Base-by-base conservation (phyloP, 1,140 invertebrate genomes). In the Anastrepha obliqua region DNA sequence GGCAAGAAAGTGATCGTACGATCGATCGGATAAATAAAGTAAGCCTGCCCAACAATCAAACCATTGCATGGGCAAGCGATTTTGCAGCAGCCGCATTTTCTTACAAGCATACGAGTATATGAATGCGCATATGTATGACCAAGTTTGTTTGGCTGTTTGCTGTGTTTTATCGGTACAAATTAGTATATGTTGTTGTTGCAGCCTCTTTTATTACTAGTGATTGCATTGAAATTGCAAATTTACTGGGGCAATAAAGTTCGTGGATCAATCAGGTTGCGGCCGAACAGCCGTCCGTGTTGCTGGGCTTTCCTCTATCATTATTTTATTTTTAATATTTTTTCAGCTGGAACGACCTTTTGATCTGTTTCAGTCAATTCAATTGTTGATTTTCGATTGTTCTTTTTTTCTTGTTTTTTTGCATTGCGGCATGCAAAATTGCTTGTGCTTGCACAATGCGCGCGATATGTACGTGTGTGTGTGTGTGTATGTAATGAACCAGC, bases 201-300 rank as follows among this genome's bases (percentile, higher is more conserved):
- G 6, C 47, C 17, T 42, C 47, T 55, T 55, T 8, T 81, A 74
- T 74, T 74, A 47, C 13, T 47, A 29, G 20, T 55, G 74, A 81
- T 81, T 81, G 74, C 74, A 81, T 58, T 81, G 74, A 44, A 81
- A 81, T 81, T 29, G 74, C 74, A 81, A 81, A 81, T 81, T 81
- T 81, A 9, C 47, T 55, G 47, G 44, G 74, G 17, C 74, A 51
- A 55, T 81, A 81, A 81, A 81, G 74, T 55, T 81, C 74, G 47
- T 81, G 74, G n/a, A 55, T 81, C 74, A 81, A 81, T 81, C 74
- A 81, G 1, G 47, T 55, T 20, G 74, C 47, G 7, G 47, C n/a
- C 29, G 6, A 39, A 15, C 17, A 3, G 15, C n/a, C 17, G 47
- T 6, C n/a, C 8, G 74, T 81, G 51, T 81, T 81, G 74, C 55